A percentile compares a stretch with the other conserved stretches of the same genome.
These are phyloP conservation scores for Pipistrellus pipistrellus DNA, from an alignment of 2,797 vertebrate genomes.

Conservation along the genomic window DNA sequence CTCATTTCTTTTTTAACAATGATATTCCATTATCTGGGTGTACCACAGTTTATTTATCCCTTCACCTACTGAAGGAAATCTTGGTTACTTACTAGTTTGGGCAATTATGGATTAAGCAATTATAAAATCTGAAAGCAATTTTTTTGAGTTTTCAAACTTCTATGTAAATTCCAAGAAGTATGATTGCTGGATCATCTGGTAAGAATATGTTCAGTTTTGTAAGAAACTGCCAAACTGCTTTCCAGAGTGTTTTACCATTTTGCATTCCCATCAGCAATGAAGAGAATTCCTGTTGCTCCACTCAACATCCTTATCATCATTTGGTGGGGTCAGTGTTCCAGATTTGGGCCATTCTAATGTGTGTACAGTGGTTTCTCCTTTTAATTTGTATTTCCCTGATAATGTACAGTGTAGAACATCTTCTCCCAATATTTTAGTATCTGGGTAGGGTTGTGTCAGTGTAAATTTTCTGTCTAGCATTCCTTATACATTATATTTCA, in stretches of 20 bases:
- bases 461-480: background rate
- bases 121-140: background rate
- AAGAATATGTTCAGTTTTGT: background rate
- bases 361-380: background rate
- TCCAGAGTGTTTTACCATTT: background rate
- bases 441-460: background rate
- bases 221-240: background rate
- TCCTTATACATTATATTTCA: background rate
- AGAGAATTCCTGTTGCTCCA: background rate
- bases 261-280: background rate
- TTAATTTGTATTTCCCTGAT: background rate
- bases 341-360: background rate
- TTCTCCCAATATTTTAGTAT: conserved; percentile 21
- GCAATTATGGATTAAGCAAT: background rate
- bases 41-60: background rate
- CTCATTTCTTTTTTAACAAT: conserved; percentile 14
- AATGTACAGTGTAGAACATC: background rate
- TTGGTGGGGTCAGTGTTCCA: background rate
- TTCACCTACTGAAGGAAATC: background rate
- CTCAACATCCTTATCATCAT: background rate
- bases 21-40: background rate
- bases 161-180: background rate
- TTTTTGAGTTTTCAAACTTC: background rate
- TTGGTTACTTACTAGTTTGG: background rate
- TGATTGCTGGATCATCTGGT: background rate